Conservation (phyloP, 2,797 vertebrate species). For the Molossus molossus region DNA sequence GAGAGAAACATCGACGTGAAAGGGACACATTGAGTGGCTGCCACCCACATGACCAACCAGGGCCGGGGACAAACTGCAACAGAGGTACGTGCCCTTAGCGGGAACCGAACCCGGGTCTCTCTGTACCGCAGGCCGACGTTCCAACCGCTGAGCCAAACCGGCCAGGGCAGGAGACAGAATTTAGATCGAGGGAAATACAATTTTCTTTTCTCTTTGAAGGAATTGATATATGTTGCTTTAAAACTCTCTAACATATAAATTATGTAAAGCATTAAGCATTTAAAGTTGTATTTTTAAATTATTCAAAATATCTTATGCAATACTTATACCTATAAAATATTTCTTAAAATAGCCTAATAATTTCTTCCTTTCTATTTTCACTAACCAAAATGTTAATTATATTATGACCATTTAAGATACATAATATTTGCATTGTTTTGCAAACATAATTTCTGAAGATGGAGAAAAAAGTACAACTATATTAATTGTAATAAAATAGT, state of each 20-base stretch:
- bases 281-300: constrained; percentile 1
- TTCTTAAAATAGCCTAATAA: not conserved
- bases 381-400: not conserved
- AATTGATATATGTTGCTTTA: not conserved
- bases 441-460: not conserved
- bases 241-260: constrained; percentile 16
- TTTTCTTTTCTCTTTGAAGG: not conserved
- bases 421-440: not conserved
- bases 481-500: constrained; percentile 5
- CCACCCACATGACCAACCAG: too few species aligned
- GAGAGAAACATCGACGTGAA: too few species aligned
- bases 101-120: too few species aligned
- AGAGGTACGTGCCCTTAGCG: too few species aligned
- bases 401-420: not conserved
- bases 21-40: too few species aligned
- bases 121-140: too few species aligned
- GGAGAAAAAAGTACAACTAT: not conserved
- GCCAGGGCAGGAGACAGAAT: not conserved
- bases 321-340: not conserved
- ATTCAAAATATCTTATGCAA: not conserved
- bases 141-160: too few species aligned
- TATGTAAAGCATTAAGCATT: not conserved
- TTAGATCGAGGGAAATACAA: not conserved
- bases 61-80: too few species aligned
- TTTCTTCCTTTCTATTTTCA: not conserved